Conservation (phyloP, 2,888 invertebrate genomes). For the Tridacna crocea region DNA sequence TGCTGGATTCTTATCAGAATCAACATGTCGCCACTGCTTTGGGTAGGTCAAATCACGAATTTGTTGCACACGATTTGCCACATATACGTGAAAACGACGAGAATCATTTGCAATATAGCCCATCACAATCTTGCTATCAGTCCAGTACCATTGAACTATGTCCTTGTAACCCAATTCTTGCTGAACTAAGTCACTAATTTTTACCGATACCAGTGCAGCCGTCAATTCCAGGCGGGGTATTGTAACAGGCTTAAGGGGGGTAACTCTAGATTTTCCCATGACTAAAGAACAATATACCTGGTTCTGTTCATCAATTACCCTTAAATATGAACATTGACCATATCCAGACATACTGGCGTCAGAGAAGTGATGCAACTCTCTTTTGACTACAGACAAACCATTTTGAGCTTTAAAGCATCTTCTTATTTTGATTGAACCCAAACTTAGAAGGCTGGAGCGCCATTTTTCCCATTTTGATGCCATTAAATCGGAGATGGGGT, state of each 20-base stretch:
- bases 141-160: conserved; percentile 53
- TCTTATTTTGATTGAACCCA: conserved; percentile 21
- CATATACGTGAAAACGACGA: conserved; percentile 63
- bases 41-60: conserved; percentile 55
- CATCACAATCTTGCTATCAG: conserved; percentile 61
- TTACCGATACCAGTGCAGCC: conserved; percentile 55
- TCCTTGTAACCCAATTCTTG: conserved; percentile 39
- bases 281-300: conserved; percentile 54
- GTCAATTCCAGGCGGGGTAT: conserved; percentile 57
- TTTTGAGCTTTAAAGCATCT: conserved; percentile 23
- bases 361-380: conserved; percentile 34
- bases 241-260: conserved; percentile 53
- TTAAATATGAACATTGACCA: conserved; percentile 60
- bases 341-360: conserved; percentile 47
- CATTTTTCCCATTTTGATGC: conserved; percentile 52
- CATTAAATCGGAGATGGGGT: conserved; percentile 56
- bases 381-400: conserved; percentile 43
- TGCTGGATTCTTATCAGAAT: too few species aligned
- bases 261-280: conserved; percentile 60
- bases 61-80: conserved; percentile 65
- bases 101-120: conserved; percentile 66
- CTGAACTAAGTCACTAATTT: conserved; percentile 30
- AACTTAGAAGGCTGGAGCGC: conserved; percentile 37
- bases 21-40: conserved; percentile 64
- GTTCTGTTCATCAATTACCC: conserved; percentile 30